Conservation (phyloP, 1,140 invertebrate genomes). For the Drosophila santomea region DNA sequence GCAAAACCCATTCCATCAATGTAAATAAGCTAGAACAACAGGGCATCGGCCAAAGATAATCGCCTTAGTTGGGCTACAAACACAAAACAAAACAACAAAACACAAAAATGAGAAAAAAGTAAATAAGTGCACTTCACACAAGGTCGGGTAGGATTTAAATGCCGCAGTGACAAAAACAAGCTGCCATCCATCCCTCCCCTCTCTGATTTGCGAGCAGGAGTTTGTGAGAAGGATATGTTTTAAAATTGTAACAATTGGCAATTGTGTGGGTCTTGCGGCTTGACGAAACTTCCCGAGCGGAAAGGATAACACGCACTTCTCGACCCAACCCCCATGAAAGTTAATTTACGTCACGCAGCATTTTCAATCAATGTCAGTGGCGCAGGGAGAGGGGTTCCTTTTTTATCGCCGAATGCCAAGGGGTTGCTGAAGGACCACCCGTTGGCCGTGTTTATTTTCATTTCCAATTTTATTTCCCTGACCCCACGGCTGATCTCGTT, state of each 20-base stretch:
- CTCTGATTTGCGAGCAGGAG: not conserved
- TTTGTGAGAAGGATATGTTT: conserved; percentile 38
- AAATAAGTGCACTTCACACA: conserved; percentile 68
- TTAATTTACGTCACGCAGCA: conserved; percentile 83
- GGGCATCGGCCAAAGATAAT: conserved; percentile 59
- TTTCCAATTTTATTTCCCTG: conserved; percentile 60
- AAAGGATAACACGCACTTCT: conserved; percentile 82
- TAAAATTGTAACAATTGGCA: conserved; percentile 82
- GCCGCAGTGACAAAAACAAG: conserved; percentile 80
- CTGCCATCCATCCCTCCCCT: conserved; percentile 59
- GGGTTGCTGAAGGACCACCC: conserved; percentile 26
- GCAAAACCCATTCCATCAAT: conserved; percentile 76
- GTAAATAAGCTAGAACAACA: conserved; percentile 74
- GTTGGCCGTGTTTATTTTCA: conserved; percentile 77
- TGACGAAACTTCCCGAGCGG: conserved; percentile 62
- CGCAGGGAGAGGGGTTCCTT: not conserved
- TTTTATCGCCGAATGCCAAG: not conserved
- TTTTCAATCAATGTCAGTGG: conserved; percentile 79
- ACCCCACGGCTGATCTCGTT: conserved; percentile 75
- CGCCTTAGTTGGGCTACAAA: conserved; percentile 60
- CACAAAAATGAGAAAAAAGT: not conserved
- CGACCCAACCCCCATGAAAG: conserved; percentile 65
- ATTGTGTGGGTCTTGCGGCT: conserved; percentile 81
- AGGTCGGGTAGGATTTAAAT: conserved; percentile 53
- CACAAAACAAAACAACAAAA: not conserved